A percentile compares a stretch with the other conserved stretches of the same genome.
Evolutionary conservation across 2,797 vertebrate genomes (phyloP).

Genomic region (Petrocephalus sullivani): DNA sequence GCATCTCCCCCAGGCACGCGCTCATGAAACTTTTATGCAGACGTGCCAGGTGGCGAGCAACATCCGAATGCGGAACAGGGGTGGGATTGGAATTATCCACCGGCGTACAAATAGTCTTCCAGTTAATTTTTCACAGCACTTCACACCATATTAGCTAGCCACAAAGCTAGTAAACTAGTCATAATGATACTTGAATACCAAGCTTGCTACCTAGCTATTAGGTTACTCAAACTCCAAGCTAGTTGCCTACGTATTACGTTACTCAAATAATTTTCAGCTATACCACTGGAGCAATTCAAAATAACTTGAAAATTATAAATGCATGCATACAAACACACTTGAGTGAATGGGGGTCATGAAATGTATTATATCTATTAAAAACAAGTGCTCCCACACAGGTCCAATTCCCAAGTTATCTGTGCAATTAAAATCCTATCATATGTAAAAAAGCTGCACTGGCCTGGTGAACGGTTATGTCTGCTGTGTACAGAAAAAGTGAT

Average conservation of each 20-base stretch:
- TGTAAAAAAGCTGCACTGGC: background rate
- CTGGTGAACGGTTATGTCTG: background rate
- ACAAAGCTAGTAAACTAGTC: background rate
- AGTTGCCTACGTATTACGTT: background rate
- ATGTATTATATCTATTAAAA: background rate
- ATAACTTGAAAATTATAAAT: background rate
- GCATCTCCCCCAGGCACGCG: background rate
- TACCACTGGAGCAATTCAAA: background rate
- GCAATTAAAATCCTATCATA: slow-evolving; percentile 5
- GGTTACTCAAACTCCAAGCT: background rate
- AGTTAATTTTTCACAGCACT: background rate
- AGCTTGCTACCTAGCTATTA: background rate
- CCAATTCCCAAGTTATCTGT: background rate
- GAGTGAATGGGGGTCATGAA: background rate
- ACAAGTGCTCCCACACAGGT: background rate
- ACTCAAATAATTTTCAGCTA: background rate
- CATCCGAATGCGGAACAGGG: background rate
- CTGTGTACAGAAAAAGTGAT: background rate
- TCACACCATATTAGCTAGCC: background rate
- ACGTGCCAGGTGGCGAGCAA: background rate
- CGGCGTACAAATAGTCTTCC: background rate
- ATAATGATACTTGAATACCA: background rate
- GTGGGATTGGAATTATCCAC: background rate
- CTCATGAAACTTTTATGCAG: slow-evolving; percentile 19
- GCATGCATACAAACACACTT: background rate